Conservation (phyloP, 2,888 invertebrate genomes). For the Masnerella sp. region DNA sequence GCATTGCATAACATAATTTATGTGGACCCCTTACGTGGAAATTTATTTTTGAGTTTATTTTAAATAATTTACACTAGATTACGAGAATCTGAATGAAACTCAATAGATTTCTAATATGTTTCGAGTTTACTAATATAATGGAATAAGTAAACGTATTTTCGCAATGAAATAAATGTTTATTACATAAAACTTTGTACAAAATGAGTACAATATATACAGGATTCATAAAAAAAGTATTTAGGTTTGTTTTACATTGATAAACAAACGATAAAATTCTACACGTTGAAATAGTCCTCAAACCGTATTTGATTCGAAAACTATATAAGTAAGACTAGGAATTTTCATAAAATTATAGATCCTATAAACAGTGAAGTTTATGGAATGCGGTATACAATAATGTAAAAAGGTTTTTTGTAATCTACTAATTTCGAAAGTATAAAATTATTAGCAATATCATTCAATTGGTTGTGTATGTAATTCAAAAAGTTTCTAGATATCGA, state of each 20-base stretch:
- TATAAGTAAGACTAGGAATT: conserved; percentile 15
- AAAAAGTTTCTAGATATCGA: conserved; percentile 32
- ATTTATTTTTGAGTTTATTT: too few relatives aligned
- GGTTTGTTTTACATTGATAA: too few relatives aligned
- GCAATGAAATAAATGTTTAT: conserved; percentile 39
- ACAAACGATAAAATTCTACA: too few relatives aligned
- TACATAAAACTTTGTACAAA: conserved; percentile 51
- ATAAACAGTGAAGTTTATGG: conserved; percentile 7
- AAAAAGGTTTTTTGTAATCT: background rate
- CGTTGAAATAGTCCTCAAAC: background rate
- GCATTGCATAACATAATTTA: too few relatives aligned
- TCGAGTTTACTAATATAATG: too few relatives aligned
- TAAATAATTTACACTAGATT: too few relatives aligned
- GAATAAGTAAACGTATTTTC: background rate
- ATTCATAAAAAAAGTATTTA: too few relatives aligned
- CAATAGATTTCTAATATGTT: too few relatives aligned
- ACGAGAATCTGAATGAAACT: too few relatives aligned
- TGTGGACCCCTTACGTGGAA: too few relatives aligned
- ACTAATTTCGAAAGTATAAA: conserved; percentile 30
- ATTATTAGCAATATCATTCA: conserved; percentile 16
- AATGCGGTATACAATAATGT: background rate
- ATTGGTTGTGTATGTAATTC: conserved; percentile 17
- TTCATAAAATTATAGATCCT: background rate
- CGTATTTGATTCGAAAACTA: background rate
- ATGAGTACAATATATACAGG: conserved; percentile 41